Evolutionary conservation across 2,797 vertebrate genomes (phyloP).

Genomic region (Crossoptilon crossoptilon): DNA sequence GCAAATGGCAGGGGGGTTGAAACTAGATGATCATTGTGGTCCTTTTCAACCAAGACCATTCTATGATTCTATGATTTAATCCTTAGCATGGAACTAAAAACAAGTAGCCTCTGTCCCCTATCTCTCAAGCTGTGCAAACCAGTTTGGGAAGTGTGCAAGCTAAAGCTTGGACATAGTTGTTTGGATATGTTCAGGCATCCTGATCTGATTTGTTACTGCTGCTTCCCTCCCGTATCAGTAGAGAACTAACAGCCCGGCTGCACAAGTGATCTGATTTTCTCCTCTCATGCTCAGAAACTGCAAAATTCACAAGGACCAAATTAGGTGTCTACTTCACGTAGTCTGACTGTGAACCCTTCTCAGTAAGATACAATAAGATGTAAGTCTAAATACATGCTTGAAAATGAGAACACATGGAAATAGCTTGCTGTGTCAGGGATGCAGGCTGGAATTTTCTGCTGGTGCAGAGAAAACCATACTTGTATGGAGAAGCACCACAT

Average conservation of each 20-base stretch:
- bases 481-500: accelerated
- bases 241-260: not conserved
- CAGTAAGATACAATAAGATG: not conserved
- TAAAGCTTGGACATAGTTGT: not conserved
- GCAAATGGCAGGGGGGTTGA: too few species aligned
- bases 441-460: not conserved
- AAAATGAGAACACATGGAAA: not conserved
- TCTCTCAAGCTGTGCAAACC: not conserved
- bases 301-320: not conserved
- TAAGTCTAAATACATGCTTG: accelerated
- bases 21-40: too few species aligned
- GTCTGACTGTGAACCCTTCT: too few species aligned
- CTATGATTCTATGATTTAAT: not conserved
- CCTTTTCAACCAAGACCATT: too few species aligned
- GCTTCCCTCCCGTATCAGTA: not conserved
- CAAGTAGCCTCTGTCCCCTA: not conserved
- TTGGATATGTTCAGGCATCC: not conserved
- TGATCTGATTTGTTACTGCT: not conserved
- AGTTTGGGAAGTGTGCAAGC: not conserved
- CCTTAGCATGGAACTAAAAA: not conserved
- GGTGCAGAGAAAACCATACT: not conserved
- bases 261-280: not conserved
- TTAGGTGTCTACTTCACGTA: accelerated
- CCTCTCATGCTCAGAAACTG: accelerated
- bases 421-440: not conserved